These are phyloP conservation scores for Ptilodon capucinus DNA, from an alignment of 2,888 invertebrate genomes.

Conservation along the genomic window DNA sequence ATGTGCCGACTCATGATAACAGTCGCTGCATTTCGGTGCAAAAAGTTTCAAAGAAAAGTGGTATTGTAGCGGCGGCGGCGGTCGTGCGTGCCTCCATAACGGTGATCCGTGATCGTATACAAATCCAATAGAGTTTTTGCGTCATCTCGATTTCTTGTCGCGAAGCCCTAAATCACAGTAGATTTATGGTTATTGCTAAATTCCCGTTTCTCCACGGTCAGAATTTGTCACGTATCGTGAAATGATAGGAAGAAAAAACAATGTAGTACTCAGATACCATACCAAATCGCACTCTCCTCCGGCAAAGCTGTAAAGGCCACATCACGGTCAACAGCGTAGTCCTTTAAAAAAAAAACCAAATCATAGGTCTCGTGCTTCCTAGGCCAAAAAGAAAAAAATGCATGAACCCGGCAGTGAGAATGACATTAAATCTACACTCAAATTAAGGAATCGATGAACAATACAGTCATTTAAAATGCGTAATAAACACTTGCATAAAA, in stretches of 20 bases:
- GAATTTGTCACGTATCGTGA: background rate
- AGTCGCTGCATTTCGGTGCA: conserved; percentile 71
- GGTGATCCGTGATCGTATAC: conserved; percentile 70
- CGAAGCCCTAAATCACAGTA: conserved; percentile 58
- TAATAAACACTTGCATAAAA: background rate
- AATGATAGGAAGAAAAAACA: too few species aligned
- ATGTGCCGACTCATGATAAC: conserved; percentile 62
- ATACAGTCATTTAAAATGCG: conserved; percentile 8
- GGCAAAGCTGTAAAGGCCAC: too few species aligned
- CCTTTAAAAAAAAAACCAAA: too few species aligned
- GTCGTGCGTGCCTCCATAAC: conserved; percentile 71
- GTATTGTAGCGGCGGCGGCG: conserved; percentile 46
- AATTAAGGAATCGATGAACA: conserved; percentile 17
- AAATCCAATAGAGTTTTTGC: conserved; percentile 70
- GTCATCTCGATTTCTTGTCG: conserved; percentile 49
- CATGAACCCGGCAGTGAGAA: conserved; percentile 9
- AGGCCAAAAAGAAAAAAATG: conserved; percentile 15
- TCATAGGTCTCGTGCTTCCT: too few species aligned
- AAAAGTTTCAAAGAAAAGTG: conserved; percentile 57
- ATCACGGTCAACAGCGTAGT: too few species aligned
- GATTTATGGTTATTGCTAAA: background rate
- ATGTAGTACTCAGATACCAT: too few species aligned
- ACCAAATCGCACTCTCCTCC: too few species aligned
- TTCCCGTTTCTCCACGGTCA: background rate
- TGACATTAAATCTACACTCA: conserved; percentile 4